Percentiles rank a stretch among this genome's conserved stretches.
phyloP scores from a whole-genome alignment of 2,113 vertebrate genomes.

The Scortum barcoo region DNA sequence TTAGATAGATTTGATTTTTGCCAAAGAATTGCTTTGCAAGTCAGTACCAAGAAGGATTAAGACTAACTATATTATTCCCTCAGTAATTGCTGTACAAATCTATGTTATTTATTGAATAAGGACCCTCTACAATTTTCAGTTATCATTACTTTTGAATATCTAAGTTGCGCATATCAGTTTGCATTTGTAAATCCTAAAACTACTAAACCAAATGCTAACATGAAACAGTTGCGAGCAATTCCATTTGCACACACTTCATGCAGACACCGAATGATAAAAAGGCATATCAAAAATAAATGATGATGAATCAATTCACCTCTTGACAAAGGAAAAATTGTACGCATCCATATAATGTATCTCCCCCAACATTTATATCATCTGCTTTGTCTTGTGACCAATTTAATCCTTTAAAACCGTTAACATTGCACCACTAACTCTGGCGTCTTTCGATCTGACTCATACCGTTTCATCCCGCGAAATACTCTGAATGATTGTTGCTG shows the following conservation, averaged over 20 bases:
- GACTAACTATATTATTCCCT: slow-evolving; percentile 74
- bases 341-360: slow-evolving; percentile 50
- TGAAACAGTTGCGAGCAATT: slow-evolving; percentile 59
- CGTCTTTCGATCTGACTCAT: slow-evolving; percentile 60
- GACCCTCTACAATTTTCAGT: slow-evolving; percentile 79
- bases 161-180: slow-evolving; percentile 79
- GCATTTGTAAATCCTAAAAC: slow-evolving; percentile 68
- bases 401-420: slow-evolving; percentile 58
- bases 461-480: slow-evolving; percentile 64
- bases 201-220: slow-evolving; percentile 64
- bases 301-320: slow-evolving; percentile 58
- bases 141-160: slow-evolving; percentile 73
- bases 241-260: slow-evolving; percentile 75
- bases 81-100: slow-evolving; percentile 80
- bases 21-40: slow-evolving; percentile 83
- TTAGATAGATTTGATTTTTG: slow-evolving; percentile 78
- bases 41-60: slow-evolving; percentile 78
- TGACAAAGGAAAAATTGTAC: slow-evolving; percentile 39
- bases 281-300: slow-evolving; percentile 66
- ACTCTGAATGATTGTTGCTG: slow-evolving; percentile 58
- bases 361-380: slow-evolving; percentile 67
- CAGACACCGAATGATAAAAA: slow-evolving; percentile 49
- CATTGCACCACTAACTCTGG: slow-evolving; percentile 62
- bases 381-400: slow-evolving; percentile 65
- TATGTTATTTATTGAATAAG: slow-evolving; percentile 77